These are phyloP conservation scores for Acanthacorydalis orientalis DNA, from an alignment of 2,888 invertebrate species.

Conservation along the genomic window DNA sequence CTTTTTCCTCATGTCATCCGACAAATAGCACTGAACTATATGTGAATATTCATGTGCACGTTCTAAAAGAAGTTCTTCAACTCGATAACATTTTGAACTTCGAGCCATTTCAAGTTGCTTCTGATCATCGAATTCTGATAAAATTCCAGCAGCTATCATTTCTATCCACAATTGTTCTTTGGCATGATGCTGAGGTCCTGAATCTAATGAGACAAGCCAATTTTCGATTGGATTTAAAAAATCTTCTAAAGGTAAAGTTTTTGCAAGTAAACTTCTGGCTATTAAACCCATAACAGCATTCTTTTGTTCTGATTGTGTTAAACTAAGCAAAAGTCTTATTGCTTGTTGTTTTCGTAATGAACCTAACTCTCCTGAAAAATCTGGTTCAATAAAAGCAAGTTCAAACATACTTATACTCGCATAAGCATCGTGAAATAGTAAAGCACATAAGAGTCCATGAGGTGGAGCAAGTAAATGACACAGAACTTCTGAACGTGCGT, in stretches of 20 bases:
- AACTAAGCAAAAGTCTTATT: constrained; percentile 58
- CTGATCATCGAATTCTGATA: constrained; percentile 37
- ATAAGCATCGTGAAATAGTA: constrained; percentile 66
- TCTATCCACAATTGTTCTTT: constrained; percentile 59
- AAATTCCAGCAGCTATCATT: constrained; percentile 41
- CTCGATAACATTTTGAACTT: constrained; percentile 48
- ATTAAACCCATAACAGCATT: constrained; percentile 3
- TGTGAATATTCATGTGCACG: constrained; percentile 39
- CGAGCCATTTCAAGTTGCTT: constrained; percentile 42
- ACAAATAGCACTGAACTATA: constrained; percentile 49
- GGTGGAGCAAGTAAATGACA: constrained; percentile 47
- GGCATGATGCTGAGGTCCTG: constrained; percentile 5
- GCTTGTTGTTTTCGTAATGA: constrained; percentile 54
- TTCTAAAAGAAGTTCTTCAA: constrained; percentile 53
- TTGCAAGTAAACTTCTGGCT: neutral
- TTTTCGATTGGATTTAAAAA: neutral
- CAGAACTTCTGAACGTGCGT: constrained; percentile 59
- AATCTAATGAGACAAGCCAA: constrained; percentile 1
- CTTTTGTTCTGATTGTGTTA: constrained; percentile 41
- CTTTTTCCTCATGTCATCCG: constrained; percentile 39
- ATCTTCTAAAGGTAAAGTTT: neutral
- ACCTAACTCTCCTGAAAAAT: constrained; percentile 58
- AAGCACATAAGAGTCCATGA: constrained; percentile 54
- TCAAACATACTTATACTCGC: constrained; percentile 76
- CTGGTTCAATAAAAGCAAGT: constrained; percentile 67